Conservation (phyloP, 2,888 invertebrate genomes). For the Geophilus truncorum region DNA sequence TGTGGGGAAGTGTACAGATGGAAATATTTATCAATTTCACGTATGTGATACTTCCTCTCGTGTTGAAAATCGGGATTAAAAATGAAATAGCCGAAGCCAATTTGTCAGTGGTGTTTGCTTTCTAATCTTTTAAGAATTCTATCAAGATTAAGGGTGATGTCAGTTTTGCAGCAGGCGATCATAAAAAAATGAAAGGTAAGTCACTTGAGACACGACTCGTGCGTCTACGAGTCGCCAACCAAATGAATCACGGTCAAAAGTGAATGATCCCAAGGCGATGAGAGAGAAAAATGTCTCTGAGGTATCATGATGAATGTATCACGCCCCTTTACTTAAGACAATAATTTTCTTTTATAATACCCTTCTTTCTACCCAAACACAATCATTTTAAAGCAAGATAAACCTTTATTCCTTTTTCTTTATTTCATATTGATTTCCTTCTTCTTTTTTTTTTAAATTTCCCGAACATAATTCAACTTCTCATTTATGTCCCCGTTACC, state of each 20-base stretch:
- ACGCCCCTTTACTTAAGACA: not conserved
- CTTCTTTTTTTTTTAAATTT: not conserved
- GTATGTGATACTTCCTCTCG: too few relatives aligned
- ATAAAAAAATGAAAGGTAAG: constrained; percentile 18
- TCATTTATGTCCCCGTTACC: constrained; percentile 1
- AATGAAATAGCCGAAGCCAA: not conserved
- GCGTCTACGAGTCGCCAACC: not conserved
- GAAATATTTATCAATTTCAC: not conserved
- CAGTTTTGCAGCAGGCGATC: not conserved
- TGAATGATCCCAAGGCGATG: not conserved
- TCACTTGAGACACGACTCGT: not conserved
- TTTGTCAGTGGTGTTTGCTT: not conserved
- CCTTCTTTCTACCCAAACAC: not conserved
- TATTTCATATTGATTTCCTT: not conserved
- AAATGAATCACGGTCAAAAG: not conserved
- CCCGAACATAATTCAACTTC: constrained; percentile 9
- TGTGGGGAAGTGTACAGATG: not conserved
- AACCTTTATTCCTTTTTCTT: not conserved
- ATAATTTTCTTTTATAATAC: not conserved
- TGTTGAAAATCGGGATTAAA: not conserved
- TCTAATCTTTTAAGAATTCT: not conserved
- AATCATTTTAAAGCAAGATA: not conserved
- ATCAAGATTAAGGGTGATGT: not conserved
- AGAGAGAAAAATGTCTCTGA: not conserved
- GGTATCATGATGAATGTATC: not conserved